Evolutionary conservation across 2,888 invertebrate species (phyloP), one percentile per base, ranked within the genome.

Genomic region (Tiliacea citrago): DNA sequence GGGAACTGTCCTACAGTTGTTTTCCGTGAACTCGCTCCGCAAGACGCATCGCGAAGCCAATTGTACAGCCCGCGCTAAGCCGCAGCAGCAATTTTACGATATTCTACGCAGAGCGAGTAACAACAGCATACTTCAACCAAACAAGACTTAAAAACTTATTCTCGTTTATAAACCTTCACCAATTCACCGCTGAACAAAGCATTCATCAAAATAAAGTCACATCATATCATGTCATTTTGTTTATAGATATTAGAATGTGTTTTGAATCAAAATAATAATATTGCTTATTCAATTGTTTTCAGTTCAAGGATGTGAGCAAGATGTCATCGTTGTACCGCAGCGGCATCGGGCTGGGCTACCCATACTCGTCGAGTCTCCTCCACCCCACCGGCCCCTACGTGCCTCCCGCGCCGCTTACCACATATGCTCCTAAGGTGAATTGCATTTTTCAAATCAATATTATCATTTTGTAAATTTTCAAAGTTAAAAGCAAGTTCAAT

Each of bases 281-380:
- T 55, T 13, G 8, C 24, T 55, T 24, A 42, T 73, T 76, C 0
- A 53, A 49, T 66, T 29, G 39, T 68, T 92, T 93, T 75, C 95
- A 98, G 97, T 98, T 98, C 95, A 98, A 98, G 96, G 99, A 99
- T 93, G 98, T 98, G 92, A 97, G 98, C 84, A 99, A 99, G 96
- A 97, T 98, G 95, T 97, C 98, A 70, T 97, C 98, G 72, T 97
- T 98, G 93, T 98, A 98, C 96, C 97, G 98, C 85, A 97, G 98
- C 83, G 97, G 97, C 39, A 91, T 98, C 79, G 98, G 98, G n/a
- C 97, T 98, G 78, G 98, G 98, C 80, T 99, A 98, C 94, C 98
- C 98, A 2, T 96, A 96, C 88, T 98, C 98, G 55, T 97, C 98
- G 35, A 97, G 98, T 79, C 95, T 98, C 73, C 96, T 98, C 81